phyloP scores from a whole-genome alignment of 2,113 vertebrate genomes.

The Myiozetetes cayanensis region DNA sequence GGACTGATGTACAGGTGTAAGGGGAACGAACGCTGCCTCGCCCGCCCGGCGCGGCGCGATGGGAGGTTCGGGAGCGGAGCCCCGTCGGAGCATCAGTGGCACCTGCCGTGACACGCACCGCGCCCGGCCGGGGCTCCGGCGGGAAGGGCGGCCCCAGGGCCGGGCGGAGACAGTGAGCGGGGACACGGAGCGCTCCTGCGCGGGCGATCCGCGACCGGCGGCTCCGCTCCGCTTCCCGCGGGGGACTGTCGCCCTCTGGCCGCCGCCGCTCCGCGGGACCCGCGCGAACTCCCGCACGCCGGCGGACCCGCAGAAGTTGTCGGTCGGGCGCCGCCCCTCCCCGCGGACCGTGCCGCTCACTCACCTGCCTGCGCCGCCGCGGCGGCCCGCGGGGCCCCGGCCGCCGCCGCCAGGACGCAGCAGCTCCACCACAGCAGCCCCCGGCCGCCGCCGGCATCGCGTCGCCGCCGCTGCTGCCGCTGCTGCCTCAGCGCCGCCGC shows the following conservation, averaged over 20 bases:
- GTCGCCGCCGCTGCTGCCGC: too few species aligned
- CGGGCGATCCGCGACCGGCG: neutral
- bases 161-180: neutral
- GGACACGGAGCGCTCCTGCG: neutral
- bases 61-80: neutral
- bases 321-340: neutral
- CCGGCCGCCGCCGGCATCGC: too few species aligned
- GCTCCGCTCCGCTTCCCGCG: slow-evolving; percentile 62
- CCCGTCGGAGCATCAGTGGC: neutral
- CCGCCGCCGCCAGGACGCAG: too few species aligned
- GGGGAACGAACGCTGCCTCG: neutral
- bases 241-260: slow-evolving; percentile 78
- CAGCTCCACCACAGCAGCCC: too few species aligned
- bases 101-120: neutral
- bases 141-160: neutral
- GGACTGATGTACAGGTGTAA: rapidly evolving
- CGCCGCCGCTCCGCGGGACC: slow-evolving; percentile 75
- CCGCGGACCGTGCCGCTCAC: slow-evolving; percentile 26
- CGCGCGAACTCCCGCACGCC: slow-evolving; percentile 69
- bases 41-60: neutral
- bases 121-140: too few species aligned
- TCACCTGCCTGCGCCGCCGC: slow-evolving; percentile 90
- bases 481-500: too few species aligned
- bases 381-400: slow-evolving; percentile 16
- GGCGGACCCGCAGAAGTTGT: neutral